Percentiles rank a stretch among this genome's conserved stretches.
These are phyloP conservation scores for Leptothorax acervorum DNA, from an alignment of 2,888 invertebrate species.

Conservation along the genomic window DNA sequence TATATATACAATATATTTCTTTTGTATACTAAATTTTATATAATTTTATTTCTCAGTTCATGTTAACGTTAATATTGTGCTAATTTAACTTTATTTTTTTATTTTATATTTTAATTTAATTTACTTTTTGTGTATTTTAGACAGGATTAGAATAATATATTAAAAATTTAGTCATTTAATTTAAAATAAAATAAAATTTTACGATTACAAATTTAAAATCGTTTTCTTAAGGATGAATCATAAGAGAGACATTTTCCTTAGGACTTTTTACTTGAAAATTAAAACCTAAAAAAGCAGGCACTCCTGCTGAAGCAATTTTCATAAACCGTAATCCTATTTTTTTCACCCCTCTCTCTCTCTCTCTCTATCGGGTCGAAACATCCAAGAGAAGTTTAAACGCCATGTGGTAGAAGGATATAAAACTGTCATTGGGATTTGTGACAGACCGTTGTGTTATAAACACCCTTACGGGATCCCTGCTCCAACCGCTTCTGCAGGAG, in stretches of 20 bases:
- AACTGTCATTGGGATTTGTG: slow-evolving; percentile 68
- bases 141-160: too few species aligned
- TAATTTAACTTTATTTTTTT: slow-evolving; percentile 1
- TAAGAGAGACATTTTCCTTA: neutral
- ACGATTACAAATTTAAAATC: neutral
- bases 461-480: slow-evolving; percentile 25
- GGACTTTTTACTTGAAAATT: neutral
- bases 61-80: neutral
- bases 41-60: slow-evolving; percentile 1
- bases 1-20: neutral
- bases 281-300: neutral
- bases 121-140: neutral
- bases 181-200: neutral
- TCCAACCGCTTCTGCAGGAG: slow-evolving; percentile 3
- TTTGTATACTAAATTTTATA: neutral
- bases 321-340: slow-evolving; percentile 14
- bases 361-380: slow-evolving; percentile 22
- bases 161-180: too few species aligned
- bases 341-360: neutral
- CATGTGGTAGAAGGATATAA: slow-evolving; percentile 55
- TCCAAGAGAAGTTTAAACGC: slow-evolving; percentile 17
- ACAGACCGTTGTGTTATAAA: slow-evolving; percentile 55
- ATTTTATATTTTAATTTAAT: slow-evolving; percentile 4
- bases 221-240: neutral
- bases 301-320: neutral